A percentile compares a stretch with the other conserved stretches of the same genome.
phyloP scores from a whole-genome alignment of 2,113 vertebrate genomes.

The Xiphophorus hellerii region DNA sequence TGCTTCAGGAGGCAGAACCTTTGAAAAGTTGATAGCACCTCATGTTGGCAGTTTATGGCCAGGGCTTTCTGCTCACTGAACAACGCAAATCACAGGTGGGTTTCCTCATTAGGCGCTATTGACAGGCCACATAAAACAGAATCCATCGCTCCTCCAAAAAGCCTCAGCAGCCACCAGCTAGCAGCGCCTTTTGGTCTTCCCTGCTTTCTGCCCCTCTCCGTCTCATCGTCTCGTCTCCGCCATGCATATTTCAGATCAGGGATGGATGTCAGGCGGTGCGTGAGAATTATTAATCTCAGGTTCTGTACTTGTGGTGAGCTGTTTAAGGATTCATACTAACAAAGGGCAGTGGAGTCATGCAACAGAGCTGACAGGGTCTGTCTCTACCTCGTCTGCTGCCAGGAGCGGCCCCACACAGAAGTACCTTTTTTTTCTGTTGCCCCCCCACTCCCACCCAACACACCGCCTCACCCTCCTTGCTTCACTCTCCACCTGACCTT shows the following conservation, averaged over 20 bases:
- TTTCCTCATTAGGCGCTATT: constrained; percentile 80
- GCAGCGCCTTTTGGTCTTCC: constrained; percentile 37
- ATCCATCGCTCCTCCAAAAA: constrained; percentile 60
- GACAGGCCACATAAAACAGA: constrained; percentile 81
- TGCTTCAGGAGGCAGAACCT: constrained; percentile 64
- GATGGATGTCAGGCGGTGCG: constrained; percentile 76
- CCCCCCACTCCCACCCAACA: not conserved
- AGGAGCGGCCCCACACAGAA: constrained; percentile 9
- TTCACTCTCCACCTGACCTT: constrained; percentile 78
- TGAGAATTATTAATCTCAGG: constrained; percentile 83
- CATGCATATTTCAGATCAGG: constrained; percentile 81
- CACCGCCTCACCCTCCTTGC: constrained; percentile 44
- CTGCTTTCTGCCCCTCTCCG: constrained; percentile 32
- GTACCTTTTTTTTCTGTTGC: constrained; percentile 19
- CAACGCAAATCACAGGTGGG: constrained; percentile 77
- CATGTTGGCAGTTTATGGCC: constrained; percentile 73
- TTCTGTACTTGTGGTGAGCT: constrained; percentile 75
- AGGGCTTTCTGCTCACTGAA: constrained; percentile 57
- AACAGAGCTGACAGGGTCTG: constrained; percentile 78
- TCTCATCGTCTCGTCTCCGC: constrained; percentile 49
- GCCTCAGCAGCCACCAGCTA: constrained; percentile 46
- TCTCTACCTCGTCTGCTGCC: constrained; percentile 57
- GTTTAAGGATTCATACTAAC: constrained; percentile 84
- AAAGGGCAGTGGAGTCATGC: constrained; percentile 81
- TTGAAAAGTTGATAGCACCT: constrained; percentile 76